Conservation (phyloP, 1,140 invertebrate genomes). For the Drosophila rhopaloa region DNA sequence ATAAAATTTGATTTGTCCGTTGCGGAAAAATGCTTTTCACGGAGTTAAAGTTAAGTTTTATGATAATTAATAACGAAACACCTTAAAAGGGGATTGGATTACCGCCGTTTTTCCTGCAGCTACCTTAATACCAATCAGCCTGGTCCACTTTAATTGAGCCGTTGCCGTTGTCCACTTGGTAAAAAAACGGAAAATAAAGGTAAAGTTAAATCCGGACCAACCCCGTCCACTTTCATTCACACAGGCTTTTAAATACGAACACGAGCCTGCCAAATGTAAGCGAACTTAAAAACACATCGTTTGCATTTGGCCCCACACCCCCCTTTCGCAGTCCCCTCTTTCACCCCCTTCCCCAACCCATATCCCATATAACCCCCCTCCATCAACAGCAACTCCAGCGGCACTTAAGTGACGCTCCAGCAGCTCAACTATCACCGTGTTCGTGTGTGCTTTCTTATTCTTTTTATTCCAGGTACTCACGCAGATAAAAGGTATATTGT, state of each 20-base stretch:
- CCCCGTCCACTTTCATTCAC: conserved; percentile 26
- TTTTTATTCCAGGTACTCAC: conserved; percentile 41
- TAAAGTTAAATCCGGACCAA: conserved; percentile 32
- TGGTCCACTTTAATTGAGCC: conserved; percentile 50
- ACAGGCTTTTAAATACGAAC: conserved; percentile 73
- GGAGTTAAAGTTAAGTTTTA: conserved; percentile 17
- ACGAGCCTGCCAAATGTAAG: conserved; percentile 76
- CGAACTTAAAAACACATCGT: conserved; percentile 82
- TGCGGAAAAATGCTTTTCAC: conserved; percentile 34
- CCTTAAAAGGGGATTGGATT: conserved; percentile 41
- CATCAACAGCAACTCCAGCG: conserved; percentile 40
- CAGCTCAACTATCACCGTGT: conserved; percentile 72
- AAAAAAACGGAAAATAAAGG: conserved; percentile 19
- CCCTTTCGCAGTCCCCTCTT: neutral
- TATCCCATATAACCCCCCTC: neutral
- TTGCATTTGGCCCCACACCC: conserved; percentile 59
- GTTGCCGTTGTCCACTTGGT: conserved; percentile 31
- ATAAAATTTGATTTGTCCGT: conserved; percentile 35
- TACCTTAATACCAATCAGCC: conserved; percentile 38
- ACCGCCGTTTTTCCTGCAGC: conserved; percentile 2
- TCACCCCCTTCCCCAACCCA: neutral
- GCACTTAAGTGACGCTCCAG: conserved; percentile 81
- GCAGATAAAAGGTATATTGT: conserved; percentile 31
- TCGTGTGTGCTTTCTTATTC: conserved; percentile 37
- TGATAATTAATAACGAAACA: conserved; percentile 36